Evolutionary conservation across 2,113 vertebrate genomes (phyloP), one percentile per base, ranked within the genome.

Genomic region (Perognathus longimembris): DNA sequence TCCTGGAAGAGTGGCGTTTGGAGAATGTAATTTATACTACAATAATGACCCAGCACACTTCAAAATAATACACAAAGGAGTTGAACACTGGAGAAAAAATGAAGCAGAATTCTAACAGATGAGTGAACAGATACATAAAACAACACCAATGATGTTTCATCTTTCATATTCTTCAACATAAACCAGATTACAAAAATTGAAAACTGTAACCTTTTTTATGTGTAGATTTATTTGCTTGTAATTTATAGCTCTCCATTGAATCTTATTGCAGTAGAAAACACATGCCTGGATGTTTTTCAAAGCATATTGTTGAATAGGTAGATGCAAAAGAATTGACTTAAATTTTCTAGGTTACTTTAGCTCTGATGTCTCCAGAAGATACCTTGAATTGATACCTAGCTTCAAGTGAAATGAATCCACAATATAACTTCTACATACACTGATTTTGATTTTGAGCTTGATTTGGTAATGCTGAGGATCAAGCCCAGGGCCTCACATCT

Each of bases 251-350:
- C 24, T 42, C 74, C 22, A n/a, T 7, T 83, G 38, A 59, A 59
- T 85, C 93, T 74, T 86, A 90, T 64, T 63, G 30, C 14, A 40
- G 3, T 66, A 4, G 84, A 91, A 77, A 57, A 57, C 79, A 32
- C 12, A 89, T 64, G 1, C 34, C 10, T 59, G 40, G 22, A 66
- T 69, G 89, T 90, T 61, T 54, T 54, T 54, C 11, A 45, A 59
- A 67, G 34, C 63, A 42, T 69, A 36, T 80, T 73, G 26, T 79
- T 75, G 17, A 84, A 40, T 80, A 57, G 3, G 21, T 57, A 26
- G 3, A 79, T 89, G 70, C 4, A 40, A 40, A 79, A 54, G 7
- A 57, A 45, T 26, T 71, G 38, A 20, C 61, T 42, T 92, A 17
- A 4, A 28, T 73, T 71, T 73, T 92, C 80, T 78, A 66, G 17